These are phyloP conservation scores for Sparidentex hasta DNA, from an alignment of 2,797 vertebrate genomes.

Conservation along the genomic window DNA sequence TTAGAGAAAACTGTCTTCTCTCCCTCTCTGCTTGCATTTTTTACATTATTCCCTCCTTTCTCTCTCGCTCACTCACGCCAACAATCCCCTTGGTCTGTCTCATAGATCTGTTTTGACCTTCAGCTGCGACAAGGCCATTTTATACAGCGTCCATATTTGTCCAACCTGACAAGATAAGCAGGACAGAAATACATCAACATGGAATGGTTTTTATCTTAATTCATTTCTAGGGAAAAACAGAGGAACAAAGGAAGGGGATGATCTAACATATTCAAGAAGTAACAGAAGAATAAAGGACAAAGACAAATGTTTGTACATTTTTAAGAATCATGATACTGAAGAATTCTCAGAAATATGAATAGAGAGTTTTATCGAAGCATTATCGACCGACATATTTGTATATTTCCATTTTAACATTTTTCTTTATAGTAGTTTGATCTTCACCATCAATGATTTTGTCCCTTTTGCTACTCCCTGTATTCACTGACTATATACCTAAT, in stretches of 20 bases:
- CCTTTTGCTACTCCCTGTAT: neutral
- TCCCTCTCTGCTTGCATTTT: constrained; percentile 35
- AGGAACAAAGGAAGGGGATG: neutral
- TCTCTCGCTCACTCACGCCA: constrained; percentile 2
- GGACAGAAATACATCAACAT: constrained; percentile 68
- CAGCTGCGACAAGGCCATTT: constrained; percentile 72
- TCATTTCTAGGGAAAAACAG: constrained; percentile 45
- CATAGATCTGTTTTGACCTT: constrained; percentile 80
- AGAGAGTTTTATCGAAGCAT: neutral
- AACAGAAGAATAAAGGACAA: neutral
- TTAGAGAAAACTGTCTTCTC: constrained; percentile 56
- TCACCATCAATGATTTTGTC: neutral
- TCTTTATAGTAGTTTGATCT: constrained; percentile 5
- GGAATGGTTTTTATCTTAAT: constrained; percentile 71
- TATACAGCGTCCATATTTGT: constrained; percentile 74
- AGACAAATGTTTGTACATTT: constrained; percentile 14
- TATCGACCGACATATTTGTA: neutral
- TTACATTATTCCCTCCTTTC: constrained; percentile 31
- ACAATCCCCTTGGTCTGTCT: constrained; percentile 26
- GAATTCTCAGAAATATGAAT: constrained; percentile 26
- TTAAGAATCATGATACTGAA: constrained; percentile 15
- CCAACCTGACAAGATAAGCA: constrained; percentile 74
- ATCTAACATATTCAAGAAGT: constrained; percentile 10
- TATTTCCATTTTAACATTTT: constrained; percentile 1
- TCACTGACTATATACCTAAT: neutral